Evolutionary conservation across 1,140 invertebrate species (phyloP), one percentile per base, ranked within the genome.

Genomic region (Acyrthosiphon pisum): DNA sequence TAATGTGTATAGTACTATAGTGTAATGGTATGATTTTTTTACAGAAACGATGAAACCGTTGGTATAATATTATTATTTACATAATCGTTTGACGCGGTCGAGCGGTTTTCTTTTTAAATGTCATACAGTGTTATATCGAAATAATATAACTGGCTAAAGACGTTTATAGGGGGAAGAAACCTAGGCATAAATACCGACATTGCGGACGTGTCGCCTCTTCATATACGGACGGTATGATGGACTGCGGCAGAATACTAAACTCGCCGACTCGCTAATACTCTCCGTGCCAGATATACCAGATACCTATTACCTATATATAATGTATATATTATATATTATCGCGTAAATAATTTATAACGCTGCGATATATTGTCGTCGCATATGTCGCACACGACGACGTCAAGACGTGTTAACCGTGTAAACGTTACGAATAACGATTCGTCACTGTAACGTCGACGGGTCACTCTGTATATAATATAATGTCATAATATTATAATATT

Each of bases 361-460:
- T 30, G 56, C 30, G 60, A 68, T n/a, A n/a, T n/a, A 68, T n/a
- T 68, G 60, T 68, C 60, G 30, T 68, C 60, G 60, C 20, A 22
- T 68, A 14, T n/a, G 18, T 68, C 60, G 60, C 30, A 68, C 60
- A 68, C 60, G 60, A 68, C 30, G 60, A n/a, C 60, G 60, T 68
- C 60, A 68, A 68, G 60, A 68, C 60, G 60, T 68, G 60, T 68
- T 68, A n/a, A 68, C n/a, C 60, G 60, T n/a, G 60, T 68, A 60
- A 60, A 60, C 56, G 56, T 60, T 30, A 68, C 30, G 60, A 68
- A 68, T 68, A 68, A 4, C 30, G 60, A 68, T 68, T 68, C 60
- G 60, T 68, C 60, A 68, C 30, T n/a, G 30, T 11, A 18, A n/a
- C 14, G 30, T 68, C 60, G 60, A 68, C 60, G 60, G 30, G 60